These are phyloP conservation scores for Rhagophthalmus giganteus DNA, from an alignment of 2,888 invertebrate genomes.

Conservation along the genomic window DNA sequence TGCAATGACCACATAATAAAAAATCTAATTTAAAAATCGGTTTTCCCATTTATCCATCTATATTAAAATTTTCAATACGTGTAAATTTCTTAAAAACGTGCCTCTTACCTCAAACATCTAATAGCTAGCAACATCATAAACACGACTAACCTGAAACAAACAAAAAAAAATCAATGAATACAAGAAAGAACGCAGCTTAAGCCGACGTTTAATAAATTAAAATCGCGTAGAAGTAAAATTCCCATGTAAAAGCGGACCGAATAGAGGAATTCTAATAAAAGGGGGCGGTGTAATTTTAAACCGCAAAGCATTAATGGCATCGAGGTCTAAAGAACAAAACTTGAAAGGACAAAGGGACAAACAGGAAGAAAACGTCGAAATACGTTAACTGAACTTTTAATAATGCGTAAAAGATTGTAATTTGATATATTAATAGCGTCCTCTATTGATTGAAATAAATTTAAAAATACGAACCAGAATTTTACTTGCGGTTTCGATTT, in stretches of 20 bases:
- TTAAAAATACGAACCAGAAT: no score
- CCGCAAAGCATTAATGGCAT: slow-evolving; percentile 18
- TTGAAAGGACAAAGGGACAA: slow-evolving; percentile 19
- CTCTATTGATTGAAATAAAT: no score
- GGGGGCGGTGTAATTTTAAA: slow-evolving; percentile 27
- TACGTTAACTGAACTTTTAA: slow-evolving; percentile 16
- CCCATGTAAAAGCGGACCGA: slow-evolving; percentile 8
- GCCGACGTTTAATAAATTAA: no score
- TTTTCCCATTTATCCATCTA: no score
- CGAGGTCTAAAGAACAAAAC: slow-evolving; percentile 11
- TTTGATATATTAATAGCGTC: slow-evolving; percentile 19
- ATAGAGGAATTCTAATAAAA: slow-evolving; percentile 18
- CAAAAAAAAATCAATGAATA: background rate
- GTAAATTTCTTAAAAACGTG: no score
- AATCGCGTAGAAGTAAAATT: slow-evolving; percentile 15
- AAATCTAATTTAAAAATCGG: no score
- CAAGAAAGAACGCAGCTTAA: no score
- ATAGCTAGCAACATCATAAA: background rate
- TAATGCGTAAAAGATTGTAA: slow-evolving; percentile 15
- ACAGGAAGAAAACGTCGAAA: slow-evolving; percentile 24
- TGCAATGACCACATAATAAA: no score
- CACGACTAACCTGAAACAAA: slow-evolving; percentile 6
- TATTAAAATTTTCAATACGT: no score
- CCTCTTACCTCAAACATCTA: background rate
- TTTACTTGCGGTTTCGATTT: no score